Evolutionary conservation across 2,797 vertebrate genomes (phyloP).

Genomic region (Lemur catta): DNA sequence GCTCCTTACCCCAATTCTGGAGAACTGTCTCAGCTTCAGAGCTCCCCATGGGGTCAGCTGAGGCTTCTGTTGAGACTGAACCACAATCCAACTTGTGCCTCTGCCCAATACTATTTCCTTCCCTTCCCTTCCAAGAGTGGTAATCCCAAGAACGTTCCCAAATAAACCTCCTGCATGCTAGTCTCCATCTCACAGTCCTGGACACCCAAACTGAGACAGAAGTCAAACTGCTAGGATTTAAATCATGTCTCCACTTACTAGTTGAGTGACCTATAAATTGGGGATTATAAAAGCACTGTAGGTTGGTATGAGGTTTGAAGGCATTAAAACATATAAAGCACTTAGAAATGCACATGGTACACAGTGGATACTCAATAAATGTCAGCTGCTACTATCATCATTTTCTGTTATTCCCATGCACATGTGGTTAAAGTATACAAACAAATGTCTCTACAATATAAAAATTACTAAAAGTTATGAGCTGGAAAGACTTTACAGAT

Average conservation of each 20-base stretch:
- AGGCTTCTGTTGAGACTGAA: too few relatives aligned
- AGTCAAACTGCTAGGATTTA: neutral
- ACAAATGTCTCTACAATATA: neutral
- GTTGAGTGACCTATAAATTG: neutral
- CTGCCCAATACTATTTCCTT: neutral
- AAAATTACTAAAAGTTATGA: constrained; percentile 27
- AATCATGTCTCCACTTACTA: neutral
- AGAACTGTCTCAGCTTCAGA: neutral
- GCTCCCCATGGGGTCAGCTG: neutral
- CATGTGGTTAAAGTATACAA: neutral
- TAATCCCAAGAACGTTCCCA: neutral
- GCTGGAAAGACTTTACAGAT: neutral
- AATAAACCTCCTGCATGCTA: neutral
- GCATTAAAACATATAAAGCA: neutral
- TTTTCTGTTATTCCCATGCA: neutral
- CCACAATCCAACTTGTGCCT: neutral
- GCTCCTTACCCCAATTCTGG: neutral
- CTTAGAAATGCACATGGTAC: neutral
- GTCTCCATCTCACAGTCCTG: neutral
- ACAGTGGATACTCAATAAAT: neutral
- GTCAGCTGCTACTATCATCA: neutral
- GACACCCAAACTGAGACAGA: neutral
- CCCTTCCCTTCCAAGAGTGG: neutral
- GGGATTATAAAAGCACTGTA: neutral
- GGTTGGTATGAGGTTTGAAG: neutral